phyloP scores from a whole-genome alignment of 2,113 vertebrate genomes.

The Kryptolebias marmoratus region DNA sequence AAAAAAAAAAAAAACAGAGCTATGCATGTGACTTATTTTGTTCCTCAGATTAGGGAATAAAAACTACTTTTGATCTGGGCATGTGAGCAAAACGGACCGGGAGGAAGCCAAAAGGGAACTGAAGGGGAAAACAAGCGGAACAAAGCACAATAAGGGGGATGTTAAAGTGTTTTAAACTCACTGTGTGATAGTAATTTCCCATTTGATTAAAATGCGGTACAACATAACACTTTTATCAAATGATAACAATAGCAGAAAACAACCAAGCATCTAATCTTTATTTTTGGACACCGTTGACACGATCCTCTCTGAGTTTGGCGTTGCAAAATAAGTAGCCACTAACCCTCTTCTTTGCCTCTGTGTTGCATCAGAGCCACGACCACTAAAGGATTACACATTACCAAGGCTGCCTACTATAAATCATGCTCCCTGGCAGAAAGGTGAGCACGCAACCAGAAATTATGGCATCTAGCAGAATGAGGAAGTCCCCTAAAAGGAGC shows the following conservation, averaged over 20 bases:
- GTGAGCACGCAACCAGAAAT: conserved; percentile 54
- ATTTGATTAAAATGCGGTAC: not conserved
- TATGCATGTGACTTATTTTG: conserved; percentile 72
- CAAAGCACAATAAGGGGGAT: conserved; percentile 47
- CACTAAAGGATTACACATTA: conserved; percentile 60
- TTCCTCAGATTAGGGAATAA: conserved; percentile 46
- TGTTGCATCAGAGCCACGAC: conserved; percentile 73
- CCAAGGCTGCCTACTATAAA: conserved; percentile 49
- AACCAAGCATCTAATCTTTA: conserved; percentile 15
- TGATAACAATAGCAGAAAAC: conserved; percentile 3
- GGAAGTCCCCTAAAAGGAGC: conserved; percentile 56
- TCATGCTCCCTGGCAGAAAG: conserved; percentile 27
- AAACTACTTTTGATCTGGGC: conserved; percentile 30
- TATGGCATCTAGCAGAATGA: conserved; percentile 57
- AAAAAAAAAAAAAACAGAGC: conserved; percentile 29
- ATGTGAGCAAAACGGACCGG: conserved; percentile 22
- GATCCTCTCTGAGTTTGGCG: conserved; percentile 29
- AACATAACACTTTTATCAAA: not conserved
- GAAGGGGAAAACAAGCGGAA: conserved; percentile 32
- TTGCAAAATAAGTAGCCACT: conserved; percentile 65
- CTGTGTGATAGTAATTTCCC: too few relatives aligned
- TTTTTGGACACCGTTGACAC: conserved; percentile 58
- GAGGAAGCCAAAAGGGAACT: conserved; percentile 31
- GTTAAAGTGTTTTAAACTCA: not conserved
- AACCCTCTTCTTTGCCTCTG: conserved; percentile 58